These are phyloP conservation scores for Mimachlamys varia DNA, from an alignment of 2,888 invertebrate genomes.

Conservation along the genomic window DNA sequence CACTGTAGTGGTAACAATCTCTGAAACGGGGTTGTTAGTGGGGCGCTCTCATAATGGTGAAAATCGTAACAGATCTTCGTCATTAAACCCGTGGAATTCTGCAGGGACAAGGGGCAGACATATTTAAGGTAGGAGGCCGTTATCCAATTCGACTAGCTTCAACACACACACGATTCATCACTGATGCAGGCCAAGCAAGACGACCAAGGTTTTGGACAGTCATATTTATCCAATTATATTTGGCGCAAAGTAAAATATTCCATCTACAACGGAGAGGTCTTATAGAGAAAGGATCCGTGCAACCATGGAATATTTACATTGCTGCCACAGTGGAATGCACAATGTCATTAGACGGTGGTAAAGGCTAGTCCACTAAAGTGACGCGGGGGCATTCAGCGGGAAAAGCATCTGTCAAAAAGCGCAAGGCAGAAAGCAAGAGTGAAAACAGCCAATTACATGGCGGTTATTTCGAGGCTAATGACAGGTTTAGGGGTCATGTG, in stretches of 20 bases:
- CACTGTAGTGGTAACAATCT: not conserved
- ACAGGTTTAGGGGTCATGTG: not conserved
- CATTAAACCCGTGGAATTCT: not conserved
- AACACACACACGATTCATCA: not conserved
- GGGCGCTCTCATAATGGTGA: not conserved
- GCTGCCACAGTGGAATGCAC: not conserved
- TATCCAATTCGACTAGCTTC: not conserved
- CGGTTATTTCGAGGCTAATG: not conserved
- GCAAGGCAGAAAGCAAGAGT: not conserved
- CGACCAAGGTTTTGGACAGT: not conserved
- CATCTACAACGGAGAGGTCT: not conserved
- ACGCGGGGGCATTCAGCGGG: not conserved
- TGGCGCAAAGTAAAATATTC: not conserved
- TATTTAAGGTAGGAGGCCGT: not conserved
- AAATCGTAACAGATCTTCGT: not conserved
- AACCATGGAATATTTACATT: not conserved
- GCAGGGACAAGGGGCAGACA: not conserved
- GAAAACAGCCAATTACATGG: constrained; percentile 3
- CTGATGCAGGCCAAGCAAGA: not conserved
- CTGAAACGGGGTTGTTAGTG: not conserved
- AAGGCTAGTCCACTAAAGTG: not conserved
- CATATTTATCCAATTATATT: constrained; percentile 17
- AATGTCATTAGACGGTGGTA: not conserved
- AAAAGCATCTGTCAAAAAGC: constrained; percentile 15
- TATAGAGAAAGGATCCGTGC: not conserved